Conservation (phyloP, 2,888 invertebrate genomes). For the Hypomecis atomaria region DNA sequence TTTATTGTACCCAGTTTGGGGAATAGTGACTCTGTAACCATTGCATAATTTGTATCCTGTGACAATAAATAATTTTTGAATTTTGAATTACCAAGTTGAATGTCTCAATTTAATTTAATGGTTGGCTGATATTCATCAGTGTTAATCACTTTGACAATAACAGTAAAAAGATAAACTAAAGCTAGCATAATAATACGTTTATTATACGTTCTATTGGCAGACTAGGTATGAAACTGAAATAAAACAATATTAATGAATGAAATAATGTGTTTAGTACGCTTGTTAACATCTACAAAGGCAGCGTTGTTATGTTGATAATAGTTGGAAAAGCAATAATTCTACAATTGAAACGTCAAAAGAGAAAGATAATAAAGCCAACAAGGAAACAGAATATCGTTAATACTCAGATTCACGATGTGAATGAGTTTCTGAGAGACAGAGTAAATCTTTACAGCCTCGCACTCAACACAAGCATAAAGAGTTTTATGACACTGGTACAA, state of each 20-base stretch:
- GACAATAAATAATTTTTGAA: too few relatives aligned
- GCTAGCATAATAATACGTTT: constrained; percentile 13
- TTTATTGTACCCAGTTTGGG: too few relatives aligned
- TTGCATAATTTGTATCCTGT: too few relatives aligned
- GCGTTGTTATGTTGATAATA: not conserved
- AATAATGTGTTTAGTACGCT: constrained; percentile 5
- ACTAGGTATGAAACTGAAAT: constrained; percentile 15
- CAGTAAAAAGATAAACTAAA: constrained; percentile 28
- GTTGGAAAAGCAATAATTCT: not conserved
- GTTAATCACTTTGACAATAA: constrained; percentile 29
- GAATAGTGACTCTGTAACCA: too few relatives aligned
- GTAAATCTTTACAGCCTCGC: constrained; percentile 3
- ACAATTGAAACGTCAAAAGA: not conserved
- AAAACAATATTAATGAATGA: constrained; percentile 16
- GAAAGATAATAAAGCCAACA: not conserved
- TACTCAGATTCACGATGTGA: not conserved
- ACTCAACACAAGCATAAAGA: constrained; percentile 1
- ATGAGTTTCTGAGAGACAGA: not conserved
- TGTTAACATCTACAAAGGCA: not conserved
- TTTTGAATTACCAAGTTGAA: constrained; percentile 29
- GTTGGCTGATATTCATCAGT: constrained; percentile 22
- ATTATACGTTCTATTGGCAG: constrained; percentile 1
- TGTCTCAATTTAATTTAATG: constrained; percentile 24
- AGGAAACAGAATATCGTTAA: not conserved
- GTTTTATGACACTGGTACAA: constrained; percentile 8